Evolutionary conservation across 2,113 vertebrate species (phyloP).

Genomic region (Sander lucioperca): DNA sequence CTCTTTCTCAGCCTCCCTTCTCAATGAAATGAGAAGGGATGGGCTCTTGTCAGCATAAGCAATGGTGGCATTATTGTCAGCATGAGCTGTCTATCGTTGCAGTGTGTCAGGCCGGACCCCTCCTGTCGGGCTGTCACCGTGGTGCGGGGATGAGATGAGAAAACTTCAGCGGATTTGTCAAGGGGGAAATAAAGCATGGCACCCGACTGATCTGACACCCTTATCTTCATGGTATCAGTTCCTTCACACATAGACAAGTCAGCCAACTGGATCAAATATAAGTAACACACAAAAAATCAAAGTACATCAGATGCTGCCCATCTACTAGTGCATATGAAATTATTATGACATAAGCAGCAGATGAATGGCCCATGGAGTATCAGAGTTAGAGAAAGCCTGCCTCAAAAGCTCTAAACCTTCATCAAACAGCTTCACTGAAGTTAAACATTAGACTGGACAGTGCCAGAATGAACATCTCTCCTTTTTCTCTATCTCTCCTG

Average conservation of each 20-base stretch:
- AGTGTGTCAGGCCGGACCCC: constrained; percentile 62
- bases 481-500: constrained; percentile 15
- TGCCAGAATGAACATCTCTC: constrained; percentile 16
- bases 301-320: constrained; percentile 64
- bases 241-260: constrained; percentile 57
- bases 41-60: constrained; percentile 66
- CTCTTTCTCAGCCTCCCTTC: constrained; percentile 24
- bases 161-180: constrained; percentile 75
- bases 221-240: constrained; percentile 75
- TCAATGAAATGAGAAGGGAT: constrained; percentile 64
- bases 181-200: constrained; percentile 72
- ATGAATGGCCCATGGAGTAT: constrained; percentile 53
- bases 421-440: constrained; percentile 60
- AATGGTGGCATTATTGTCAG: constrained; percentile 73
- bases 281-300: constrained; percentile 62
- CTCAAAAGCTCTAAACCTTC: constrained; percentile 66
- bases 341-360: constrained; percentile 80
- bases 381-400: constrained; percentile 25
- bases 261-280: constrained; percentile 70
- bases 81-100: constrained; percentile 70
- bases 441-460: constrained; percentile 45
- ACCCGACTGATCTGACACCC: constrained; percentile 74
- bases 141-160: constrained; percentile 55
- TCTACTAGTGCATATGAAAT: constrained; percentile 75
- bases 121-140: constrained; percentile 70